phyloP scores from a whole-genome alignment of 2,113 vertebrate genomes.

The Hypomesus transpacificus region DNA sequence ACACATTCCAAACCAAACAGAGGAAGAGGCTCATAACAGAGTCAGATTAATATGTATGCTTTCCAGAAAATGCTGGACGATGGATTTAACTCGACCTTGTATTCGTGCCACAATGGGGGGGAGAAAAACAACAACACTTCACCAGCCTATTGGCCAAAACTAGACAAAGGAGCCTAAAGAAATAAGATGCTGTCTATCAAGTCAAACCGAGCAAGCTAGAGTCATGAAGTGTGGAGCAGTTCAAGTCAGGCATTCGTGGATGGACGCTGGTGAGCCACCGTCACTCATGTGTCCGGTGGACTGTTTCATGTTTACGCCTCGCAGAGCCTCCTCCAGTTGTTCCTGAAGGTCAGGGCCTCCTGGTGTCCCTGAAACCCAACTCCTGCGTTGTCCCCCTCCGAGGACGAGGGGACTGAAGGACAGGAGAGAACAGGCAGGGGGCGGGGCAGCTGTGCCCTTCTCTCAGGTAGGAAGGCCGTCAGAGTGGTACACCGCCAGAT shows the following conservation, averaged over 20 bases:
- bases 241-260: no score
- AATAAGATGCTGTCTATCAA: no score
- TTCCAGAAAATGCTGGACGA: slow-evolving; percentile 21
- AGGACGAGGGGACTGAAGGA: slow-evolving; percentile 29
- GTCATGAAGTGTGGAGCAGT: no score
- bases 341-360: slow-evolving; percentile 26
- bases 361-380: slow-evolving; percentile 25
- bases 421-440: neutral
- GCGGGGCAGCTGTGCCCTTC: slow-evolving; percentile 20
- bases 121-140: neutral
- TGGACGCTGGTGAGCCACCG: no score
- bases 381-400: slow-evolving; percentile 21
- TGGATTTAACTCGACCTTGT: neutral
- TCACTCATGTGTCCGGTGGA: no score
- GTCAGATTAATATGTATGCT: slow-evolving; percentile 55
- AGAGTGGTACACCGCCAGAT: slow-evolving; percentile 29
- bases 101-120: no score
- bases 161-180: no score
- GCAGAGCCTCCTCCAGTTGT: no score
- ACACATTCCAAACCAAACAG: slow-evolving; percentile 72
- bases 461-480: slow-evolving; percentile 46
- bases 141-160: no score
- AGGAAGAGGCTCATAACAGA: slow-evolving; percentile 65
- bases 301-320: no score
- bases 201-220: no score